Conservation (phyloP, 2,113 vertebrate genomes). For the Patagioenas fasciata region DNA sequence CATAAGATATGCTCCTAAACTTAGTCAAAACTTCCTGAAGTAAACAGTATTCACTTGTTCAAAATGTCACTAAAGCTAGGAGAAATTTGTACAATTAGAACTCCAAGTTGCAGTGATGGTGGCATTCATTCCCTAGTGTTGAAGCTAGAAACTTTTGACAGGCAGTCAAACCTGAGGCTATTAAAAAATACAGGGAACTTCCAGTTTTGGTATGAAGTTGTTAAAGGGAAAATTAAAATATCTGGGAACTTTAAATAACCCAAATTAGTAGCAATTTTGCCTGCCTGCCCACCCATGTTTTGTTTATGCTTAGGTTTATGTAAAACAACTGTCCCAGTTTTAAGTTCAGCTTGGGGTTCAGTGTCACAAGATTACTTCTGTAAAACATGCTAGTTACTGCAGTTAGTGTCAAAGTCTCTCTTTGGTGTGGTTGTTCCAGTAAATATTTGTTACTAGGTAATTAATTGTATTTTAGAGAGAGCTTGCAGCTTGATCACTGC, state of each 20-base stretch:
- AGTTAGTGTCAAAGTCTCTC: background rate
- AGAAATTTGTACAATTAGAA: background rate
- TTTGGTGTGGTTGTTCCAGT: background rate
- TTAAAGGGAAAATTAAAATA: background rate
- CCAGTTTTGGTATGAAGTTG: background rate
- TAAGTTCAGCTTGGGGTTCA: background rate
- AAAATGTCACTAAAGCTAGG: background rate
- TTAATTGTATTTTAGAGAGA: background rate
- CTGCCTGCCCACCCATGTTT: background rate
- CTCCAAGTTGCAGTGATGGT: background rate
- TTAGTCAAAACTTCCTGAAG: background rate
- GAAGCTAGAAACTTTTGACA: background rate
- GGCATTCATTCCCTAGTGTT: background rate
- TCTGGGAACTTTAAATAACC: background rate
- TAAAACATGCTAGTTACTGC: background rate
- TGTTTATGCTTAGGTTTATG: background rate
- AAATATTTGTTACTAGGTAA: background rate
- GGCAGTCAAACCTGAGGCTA: background rate
- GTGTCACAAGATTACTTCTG: background rate
- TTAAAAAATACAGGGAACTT: background rate
- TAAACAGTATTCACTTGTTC: background rate
- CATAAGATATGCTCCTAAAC: background rate
- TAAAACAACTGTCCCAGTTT: background rate
- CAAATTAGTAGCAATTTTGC: background rate
- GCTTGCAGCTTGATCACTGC: background rate